Evolutionary conservation across 2,888 invertebrate genomes (phyloP), one percentile per base, ranked within the genome.

Genomic region (Patella pellucida): DNA sequence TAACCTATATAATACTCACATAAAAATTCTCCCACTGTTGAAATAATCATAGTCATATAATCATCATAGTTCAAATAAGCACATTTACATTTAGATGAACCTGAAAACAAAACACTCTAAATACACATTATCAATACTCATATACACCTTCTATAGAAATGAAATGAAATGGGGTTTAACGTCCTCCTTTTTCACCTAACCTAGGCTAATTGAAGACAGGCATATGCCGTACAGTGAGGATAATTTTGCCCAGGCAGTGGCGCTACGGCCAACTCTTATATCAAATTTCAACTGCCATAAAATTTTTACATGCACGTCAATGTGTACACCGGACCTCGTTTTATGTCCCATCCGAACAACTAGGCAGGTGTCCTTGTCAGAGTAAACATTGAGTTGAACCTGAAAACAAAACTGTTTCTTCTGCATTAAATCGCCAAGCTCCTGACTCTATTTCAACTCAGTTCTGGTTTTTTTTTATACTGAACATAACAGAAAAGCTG

Each of bases 11-110:
- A 14, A 62, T 41, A 84, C 85, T 81, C 80, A 90, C 90, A 86
- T 76, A 87, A 82, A 77, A 90, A 88, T 80, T 90, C 90, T 76
- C 90, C 90, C 15, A 90, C 76, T 1, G 90, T 89, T n/a, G 90
- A 87, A 15, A 89, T 69, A 23, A 90, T 87, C 89, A 90, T 89
- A 41, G 87, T 87, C 19, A 78, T 75, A 76, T 89, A 90, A 76
- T 90, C 90, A 70, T 85, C 85, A 16, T 78, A 69, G 19, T 83
- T 85, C 52, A 89, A 77, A 70, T 84, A 81, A 72, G 85, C 85
- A 80, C 90, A 90, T 68, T 84, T 82, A 79, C 88, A 88, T 41
- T 78, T 78, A 31, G 82, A 79, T 69, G 80, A 71, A 56, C 74
- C 81, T 82, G 73, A 9, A 80, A 75, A 67, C 78, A 51, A 70